Conservation (phyloP, 2,113 vertebrate species). For the Nycticebus coucang region DNA sequence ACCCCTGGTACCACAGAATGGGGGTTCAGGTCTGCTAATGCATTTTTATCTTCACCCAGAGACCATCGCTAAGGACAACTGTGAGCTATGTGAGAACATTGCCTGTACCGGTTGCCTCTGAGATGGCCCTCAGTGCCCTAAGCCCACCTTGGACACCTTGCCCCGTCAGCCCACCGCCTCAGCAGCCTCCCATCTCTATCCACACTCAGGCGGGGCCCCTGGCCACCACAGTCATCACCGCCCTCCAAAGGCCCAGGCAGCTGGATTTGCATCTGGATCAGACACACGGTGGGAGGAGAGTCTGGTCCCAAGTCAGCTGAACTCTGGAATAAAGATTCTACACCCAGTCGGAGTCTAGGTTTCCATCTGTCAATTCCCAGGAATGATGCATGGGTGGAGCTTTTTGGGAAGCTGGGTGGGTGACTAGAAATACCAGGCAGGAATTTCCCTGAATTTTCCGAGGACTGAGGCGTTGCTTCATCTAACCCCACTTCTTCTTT, state of each 20-base stretch:
- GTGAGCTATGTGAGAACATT: constrained; percentile 73
- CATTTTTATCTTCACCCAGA: constrained; percentile 23
- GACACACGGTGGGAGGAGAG: not conserved
- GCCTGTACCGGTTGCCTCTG: constrained; percentile 74
- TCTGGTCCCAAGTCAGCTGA: not conserved
- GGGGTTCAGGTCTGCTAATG: not conserved
- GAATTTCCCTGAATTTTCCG: not conserved
- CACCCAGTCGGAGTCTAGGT: not conserved
- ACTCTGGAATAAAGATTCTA: constrained; percentile 67
- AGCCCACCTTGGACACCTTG: not conserved
- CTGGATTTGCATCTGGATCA: not conserved
- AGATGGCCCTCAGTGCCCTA: not conserved
- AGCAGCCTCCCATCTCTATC: not conserved
- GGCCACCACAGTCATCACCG: not conserved
- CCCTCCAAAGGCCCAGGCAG: not conserved
- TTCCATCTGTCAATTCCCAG: not conserved
- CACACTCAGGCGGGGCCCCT: not conserved
- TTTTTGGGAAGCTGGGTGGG: not conserved
- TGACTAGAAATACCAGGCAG: not conserved
- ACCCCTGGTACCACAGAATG: not conserved
- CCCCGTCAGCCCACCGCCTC: not conserved
- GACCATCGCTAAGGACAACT: not conserved
- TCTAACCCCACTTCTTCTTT: not conserved
- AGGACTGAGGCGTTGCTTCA: not conserved
- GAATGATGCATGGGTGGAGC: not conserved